Base-by-base conservation (phyloP, 2,797 vertebrate species). In the Allobates femoralis region DNA sequence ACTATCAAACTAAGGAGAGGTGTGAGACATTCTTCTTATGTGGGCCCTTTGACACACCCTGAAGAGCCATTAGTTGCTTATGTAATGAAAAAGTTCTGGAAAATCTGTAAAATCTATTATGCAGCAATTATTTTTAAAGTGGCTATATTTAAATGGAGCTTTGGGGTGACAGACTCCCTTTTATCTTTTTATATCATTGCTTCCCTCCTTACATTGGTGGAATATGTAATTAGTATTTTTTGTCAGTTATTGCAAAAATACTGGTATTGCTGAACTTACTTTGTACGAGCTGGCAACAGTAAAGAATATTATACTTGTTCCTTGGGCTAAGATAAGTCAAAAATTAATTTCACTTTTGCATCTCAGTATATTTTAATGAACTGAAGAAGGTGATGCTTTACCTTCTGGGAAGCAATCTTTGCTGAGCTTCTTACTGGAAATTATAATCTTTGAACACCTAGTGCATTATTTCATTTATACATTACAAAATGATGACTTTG, bases 401-500 rank as follows among this genome's bases (percentile, higher is more conserved):
- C 66, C n/a, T 69, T 69, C 66, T 69, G 66, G 66, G 66, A 69
- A 69, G 32, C 26, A 64, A 64, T 64, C 26, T 64, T 26, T 30
- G 60, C 32, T 11, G 32, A 69, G 15, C 0, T 21, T 34, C 32
- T 69, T 69, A 69, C 66, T 69, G 66, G 18, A 69, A 69, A 37
- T 34, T 37, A 23, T 18, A 69, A 37, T 37, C 66, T 69, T 34
- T 34, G 2, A 34, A 69, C 64, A 69, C 66, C 66, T 69, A 21
- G 34, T 69, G 66, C 18, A 69, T 69, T 34, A 69, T 34, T 69
- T 69, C 16, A 69, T 34, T 21, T 11, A 32, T 69, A 69, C 8
- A 37, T 19, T 10, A 19, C 21, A 19, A 69, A 21, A 37, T 69
- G 18, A 21, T 34, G 32, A 19, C 18, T 37, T 37, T 34, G 7